Conservation (phyloP, 2,797 vertebrate species). For the Hypotaenidia okinawae region DNA sequence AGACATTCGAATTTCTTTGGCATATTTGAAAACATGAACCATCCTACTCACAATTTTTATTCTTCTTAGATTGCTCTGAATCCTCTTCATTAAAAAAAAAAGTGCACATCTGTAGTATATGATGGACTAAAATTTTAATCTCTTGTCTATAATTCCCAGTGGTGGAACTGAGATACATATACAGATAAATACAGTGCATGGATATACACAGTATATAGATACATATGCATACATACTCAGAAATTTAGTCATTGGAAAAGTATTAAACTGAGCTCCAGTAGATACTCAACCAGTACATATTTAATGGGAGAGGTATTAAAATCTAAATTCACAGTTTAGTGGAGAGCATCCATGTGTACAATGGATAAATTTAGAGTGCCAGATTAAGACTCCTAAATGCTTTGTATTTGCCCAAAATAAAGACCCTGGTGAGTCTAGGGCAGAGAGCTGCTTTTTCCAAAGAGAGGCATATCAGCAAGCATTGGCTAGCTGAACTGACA, state of each 20-base stretch:
- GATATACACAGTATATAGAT: too few species aligned
- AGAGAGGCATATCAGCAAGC: not conserved
- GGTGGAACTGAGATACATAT: not conserved
- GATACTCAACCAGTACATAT: not conserved
- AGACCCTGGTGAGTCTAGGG: not conserved
- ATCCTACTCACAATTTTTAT: not conserved
- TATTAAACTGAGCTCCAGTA: not conserved
- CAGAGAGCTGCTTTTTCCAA: not conserved
- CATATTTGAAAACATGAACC: not conserved
- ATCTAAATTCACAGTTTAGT: not conserved
- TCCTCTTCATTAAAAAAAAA: not conserved
- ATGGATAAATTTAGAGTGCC: not conserved
- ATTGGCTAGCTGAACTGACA: not conserved
- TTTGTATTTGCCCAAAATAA: not conserved
- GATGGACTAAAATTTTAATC: not conserved
- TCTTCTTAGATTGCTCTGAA: not conserved
- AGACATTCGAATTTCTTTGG: not conserved
- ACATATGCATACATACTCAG: not conserved
- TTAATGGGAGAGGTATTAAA: not conserved
- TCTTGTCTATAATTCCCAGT: not conserved
- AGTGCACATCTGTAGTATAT: not conserved
- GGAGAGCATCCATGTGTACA: not conserved
- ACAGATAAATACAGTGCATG: not conserved
- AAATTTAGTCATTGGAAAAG: not conserved
- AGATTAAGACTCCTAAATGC: not conserved